Percentiles rank a stretch among this genome's conserved stretches.
Conservation (phyloP, 2,888 invertebrate species). For the Aphodius granarius region DNA sequence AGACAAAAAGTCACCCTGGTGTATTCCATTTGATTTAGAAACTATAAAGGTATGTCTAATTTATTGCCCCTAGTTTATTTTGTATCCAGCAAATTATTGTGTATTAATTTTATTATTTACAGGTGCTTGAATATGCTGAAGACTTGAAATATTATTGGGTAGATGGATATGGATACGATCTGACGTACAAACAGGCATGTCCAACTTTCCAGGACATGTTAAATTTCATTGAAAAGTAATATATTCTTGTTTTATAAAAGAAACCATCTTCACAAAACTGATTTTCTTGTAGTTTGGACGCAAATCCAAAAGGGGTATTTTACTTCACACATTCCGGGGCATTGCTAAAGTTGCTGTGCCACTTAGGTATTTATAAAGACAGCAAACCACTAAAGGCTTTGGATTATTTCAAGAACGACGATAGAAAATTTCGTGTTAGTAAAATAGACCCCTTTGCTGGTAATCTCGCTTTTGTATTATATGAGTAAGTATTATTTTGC, state of each 20-base stretch:
- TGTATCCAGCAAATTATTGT: too few species aligned
- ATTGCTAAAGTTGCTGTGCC: slow-evolving; percentile 72
- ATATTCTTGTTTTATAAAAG: slow-evolving; percentile 15
- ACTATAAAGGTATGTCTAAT: slow-evolving; percentile 57
- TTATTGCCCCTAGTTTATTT: not conserved
- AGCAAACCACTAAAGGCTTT: slow-evolving; percentile 61
- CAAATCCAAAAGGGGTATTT: slow-evolving; percentile 55
- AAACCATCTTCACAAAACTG: not conserved
- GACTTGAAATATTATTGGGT: slow-evolving; percentile 82
- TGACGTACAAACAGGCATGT: slow-evolving; percentile 78
- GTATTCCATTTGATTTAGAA: slow-evolving; percentile 66
- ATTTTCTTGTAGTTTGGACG: slow-evolving; percentile 38
- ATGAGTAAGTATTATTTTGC: slow-evolving; percentile 40
- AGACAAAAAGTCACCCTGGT: slow-evolving; percentile 72
- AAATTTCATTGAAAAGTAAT: slow-evolving; percentile 65
- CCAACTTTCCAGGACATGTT: slow-evolving; percentile 71
- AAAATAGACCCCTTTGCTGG: slow-evolving; percentile 78
- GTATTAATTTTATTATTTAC: slow-evolving; percentile 33
- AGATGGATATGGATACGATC: slow-evolving; percentile 76
- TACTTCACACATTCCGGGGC: slow-evolving; percentile 86
- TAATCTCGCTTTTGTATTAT: slow-evolving; percentile 75
- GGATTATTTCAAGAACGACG: slow-evolving; percentile 47
- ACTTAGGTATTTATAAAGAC: slow-evolving; percentile 74
- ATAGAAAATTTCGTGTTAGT: slow-evolving; percentile 61
- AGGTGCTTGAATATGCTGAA: slow-evolving; percentile 74